These are phyloP conservation scores for Chelonia mydas DNA, from an alignment of 2,797 vertebrate species.

Conservation along the genomic window DNA sequence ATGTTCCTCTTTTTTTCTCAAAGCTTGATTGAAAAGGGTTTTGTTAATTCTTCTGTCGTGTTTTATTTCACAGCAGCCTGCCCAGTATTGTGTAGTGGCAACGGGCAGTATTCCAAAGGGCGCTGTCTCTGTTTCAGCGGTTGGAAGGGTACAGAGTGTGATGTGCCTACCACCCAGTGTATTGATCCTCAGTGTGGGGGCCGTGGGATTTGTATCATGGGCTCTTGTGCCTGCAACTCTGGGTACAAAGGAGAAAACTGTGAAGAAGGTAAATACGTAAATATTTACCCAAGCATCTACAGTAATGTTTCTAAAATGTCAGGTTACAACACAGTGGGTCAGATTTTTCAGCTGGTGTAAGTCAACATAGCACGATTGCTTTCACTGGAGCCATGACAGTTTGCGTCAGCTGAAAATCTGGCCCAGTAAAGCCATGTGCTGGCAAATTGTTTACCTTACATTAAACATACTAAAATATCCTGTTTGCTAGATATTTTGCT, in stretches of 20 bases:
- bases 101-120: constrained; percentile 97
- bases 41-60: constrained; percentile 50
- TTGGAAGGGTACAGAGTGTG: constrained; percentile 98
- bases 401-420: background rate
- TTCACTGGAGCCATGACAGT: accelerated
- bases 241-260: constrained; percentile 96
- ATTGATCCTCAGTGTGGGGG: constrained; percentile 93
- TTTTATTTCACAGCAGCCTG: constrained; percentile 89
- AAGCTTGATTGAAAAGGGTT: background rate
- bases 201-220: constrained; percentile 93
- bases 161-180: constrained; percentile 91
- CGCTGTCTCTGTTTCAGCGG: constrained; percentile 98
- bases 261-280: constrained; percentile 90
- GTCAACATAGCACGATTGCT: background rate
- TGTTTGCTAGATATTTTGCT: background rate
- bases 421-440: background rate
- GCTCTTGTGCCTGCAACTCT: constrained; percentile 93
- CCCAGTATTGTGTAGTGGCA: constrained; percentile 95
- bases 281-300: constrained; percentile 21
- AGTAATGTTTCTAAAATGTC: background rate
- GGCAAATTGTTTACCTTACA: background rate
- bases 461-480: background rate
- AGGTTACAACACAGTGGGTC: background rate
- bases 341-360: background rate
- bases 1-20: constrained; percentile 28